Conservation (phyloP, 1,140 invertebrate genomes). For the Drosophila lacteicornis region DNA sequence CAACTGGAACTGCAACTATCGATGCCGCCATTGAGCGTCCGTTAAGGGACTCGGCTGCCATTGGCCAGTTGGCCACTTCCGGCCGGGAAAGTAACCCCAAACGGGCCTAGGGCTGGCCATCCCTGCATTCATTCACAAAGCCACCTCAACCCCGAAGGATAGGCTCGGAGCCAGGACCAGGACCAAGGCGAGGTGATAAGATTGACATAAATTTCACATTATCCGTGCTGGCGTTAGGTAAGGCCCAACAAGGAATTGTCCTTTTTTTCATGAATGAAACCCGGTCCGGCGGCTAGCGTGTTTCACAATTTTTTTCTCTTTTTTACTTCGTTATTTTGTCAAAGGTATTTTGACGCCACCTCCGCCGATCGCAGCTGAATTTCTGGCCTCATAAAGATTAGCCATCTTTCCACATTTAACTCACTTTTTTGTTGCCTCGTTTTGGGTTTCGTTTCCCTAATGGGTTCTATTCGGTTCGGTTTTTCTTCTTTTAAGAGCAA, state of each 20-base stretch:
- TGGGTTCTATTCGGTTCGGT: constrained; percentile 36
- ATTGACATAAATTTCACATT: constrained; percentile 81
- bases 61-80: constrained; percentile 61
- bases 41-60: constrained; percentile 57
- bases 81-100: constrained; percentile 44
- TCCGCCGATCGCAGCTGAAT: constrained; percentile 63
- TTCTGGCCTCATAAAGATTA: constrained; percentile 76
- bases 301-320: constrained; percentile 21
- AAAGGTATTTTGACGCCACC: constrained; percentile 78
- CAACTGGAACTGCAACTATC: constrained; percentile 59
- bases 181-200: constrained; percentile 66
- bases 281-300: constrained; percentile 39
- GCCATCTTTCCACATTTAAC: constrained; percentile 74
- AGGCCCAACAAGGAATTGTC: constrained; percentile 24
- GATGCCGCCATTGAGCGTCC: constrained; percentile 73
- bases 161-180: constrained; percentile 16
- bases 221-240: constrained; percentile 54
- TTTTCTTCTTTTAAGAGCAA: constrained; percentile 26
- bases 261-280: constrained; percentile 74
- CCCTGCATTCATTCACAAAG: constrained; percentile 63
- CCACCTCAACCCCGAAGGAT: constrained; percentile 50
- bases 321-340: constrained; percentile 45
- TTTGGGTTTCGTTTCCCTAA: constrained; percentile 42
- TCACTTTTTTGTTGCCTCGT: constrained; percentile 31
- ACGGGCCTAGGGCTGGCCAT: constrained; percentile 39